A percentile compares a stretch with the other conserved stretches of the same genome.
Evolutionary conservation across 2,888 invertebrate genomes (phyloP).

Genomic region (Dysmachus trigonus): DNA sequence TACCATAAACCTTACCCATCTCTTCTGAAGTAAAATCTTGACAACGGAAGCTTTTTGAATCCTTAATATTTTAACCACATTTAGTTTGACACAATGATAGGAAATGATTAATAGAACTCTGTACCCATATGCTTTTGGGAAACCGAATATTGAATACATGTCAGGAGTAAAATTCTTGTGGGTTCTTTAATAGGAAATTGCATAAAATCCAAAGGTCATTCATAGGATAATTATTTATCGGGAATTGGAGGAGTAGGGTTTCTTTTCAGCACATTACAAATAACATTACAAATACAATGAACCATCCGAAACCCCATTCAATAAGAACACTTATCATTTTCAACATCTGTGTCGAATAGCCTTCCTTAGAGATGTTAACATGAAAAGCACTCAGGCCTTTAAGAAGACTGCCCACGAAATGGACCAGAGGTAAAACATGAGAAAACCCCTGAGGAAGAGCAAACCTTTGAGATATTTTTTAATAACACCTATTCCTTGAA

Average conservation of each 20-base stretch:
- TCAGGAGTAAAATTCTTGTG: background rate
- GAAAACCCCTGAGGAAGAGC: background rate
- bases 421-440: background rate
- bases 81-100: background rate
- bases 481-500: background rate
- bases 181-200: background rate
- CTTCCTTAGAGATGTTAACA: background rate
- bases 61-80: background rate
- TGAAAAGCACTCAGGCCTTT: background rate
- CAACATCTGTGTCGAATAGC: background rate
- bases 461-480: background rate
- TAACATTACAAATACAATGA: background rate
- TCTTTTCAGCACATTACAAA: background rate
- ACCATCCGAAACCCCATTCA: background rate
- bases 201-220: background rate
- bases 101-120: background rate
- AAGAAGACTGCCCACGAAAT: background rate
- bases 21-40: background rate
- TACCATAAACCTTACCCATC: background rate
- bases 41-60: background rate
- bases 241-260: background rate
- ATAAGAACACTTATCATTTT: background rate
- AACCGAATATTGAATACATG: background rate
- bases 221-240: background rate
- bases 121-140: background rate